These are phyloP conservation scores for Sarcophaga peregrina DNA, from an alignment of 1,140 invertebrate species.

Conservation along the genomic window DNA sequence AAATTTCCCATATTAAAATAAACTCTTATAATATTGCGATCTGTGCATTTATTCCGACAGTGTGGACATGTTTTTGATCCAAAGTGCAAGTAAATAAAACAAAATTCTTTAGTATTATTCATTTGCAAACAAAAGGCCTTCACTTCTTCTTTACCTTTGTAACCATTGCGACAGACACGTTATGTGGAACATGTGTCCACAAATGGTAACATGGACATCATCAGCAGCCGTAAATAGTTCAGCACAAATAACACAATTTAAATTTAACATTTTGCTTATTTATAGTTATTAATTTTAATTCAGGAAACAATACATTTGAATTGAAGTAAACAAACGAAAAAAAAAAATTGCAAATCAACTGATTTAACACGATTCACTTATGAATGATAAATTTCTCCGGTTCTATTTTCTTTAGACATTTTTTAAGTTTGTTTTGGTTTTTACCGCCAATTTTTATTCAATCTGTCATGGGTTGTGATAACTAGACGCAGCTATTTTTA, in stretches of 20 bases:
- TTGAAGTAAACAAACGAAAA: not conserved
- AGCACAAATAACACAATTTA: conserved; percentile 77
- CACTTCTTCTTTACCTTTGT: conserved; percentile 69
- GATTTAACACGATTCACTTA: not conserved
- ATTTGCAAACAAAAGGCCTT: not conserved
- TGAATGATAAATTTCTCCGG: not conserved
- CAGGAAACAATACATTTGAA: not conserved
- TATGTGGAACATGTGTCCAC: conserved; percentile 79
- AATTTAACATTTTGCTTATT: conserved; percentile 69
- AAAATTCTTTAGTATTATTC: not conserved
- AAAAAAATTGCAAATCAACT: not conserved
- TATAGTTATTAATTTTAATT: not conserved
- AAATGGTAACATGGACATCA: conserved; percentile 73
- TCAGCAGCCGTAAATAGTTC: conserved; percentile 73
- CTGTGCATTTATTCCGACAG: conserved; percentile 74
- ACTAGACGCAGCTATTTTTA: not conserved
- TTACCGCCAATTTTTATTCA: conserved; percentile 12
- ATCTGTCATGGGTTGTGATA: not conserved
- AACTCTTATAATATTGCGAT: conserved; percentile 69
- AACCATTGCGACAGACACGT: conserved; percentile 76
- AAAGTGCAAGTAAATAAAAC: not conserved
- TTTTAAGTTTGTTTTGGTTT: conserved; percentile 4
- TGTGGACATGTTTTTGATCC: conserved; percentile 74
- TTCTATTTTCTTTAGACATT: not conserved
- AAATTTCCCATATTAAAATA: conserved; percentile 73